Base-by-base conservation (phyloP, 92 coral and sea anemone genomes). In the Virgularia gustaviana region DNA sequence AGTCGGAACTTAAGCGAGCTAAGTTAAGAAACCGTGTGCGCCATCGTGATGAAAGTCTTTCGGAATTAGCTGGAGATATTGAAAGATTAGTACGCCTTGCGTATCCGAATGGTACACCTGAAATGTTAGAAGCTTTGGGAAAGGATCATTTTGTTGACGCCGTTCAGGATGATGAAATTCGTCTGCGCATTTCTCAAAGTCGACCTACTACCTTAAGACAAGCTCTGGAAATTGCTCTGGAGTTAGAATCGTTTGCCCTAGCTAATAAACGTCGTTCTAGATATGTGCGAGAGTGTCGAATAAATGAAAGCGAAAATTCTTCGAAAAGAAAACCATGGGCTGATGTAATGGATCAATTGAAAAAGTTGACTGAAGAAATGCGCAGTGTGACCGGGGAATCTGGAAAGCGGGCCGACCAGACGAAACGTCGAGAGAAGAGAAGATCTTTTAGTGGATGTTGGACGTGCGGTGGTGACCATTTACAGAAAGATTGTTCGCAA, bases 391-490 rank as follows among this genome's bases (percentile, higher is more conserved):
- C n/a, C n/a, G n/a, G n/a, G n/a, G n/a, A n/a, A n/a, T n/a, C n/a
- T n/a, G n/a, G n/a, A n/a, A n/a, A n/a, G n/a, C n/a, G n/a, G n/a
- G n/a, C n/a, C n/a, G n/a, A n/a, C n/a, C n/a, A n/a, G n/a, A n/a
- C n/a, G n/a, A n/a, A n/a, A n/a, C 1, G 28, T 7, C 66, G 66
- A 30, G 20, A 33, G 23, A 33, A 33, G 20, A 38, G 3, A 33
- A 19, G 31, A 15, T 38, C 37, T 24, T 13, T 11, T 5, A 30
- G 20, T 5, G 20, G 31, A 31, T 30, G 66, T n/a, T 59, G 66
- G 66, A 59, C 66, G 32, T 59, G 66, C 32, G 31, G 66, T 30
- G 66, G 38, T 20, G 66, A 36, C 20, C 66, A 59, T 20, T 33
- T 59, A 18, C 66, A 59, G 66, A 59, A 38, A 59, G 32, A 59